A percentile compares a stretch with the other conserved stretches of the same genome.
Evolutionary conservation across 1,140 invertebrate genomes (phyloP).

Genomic region (Tetramorium parvispinum): DNA sequence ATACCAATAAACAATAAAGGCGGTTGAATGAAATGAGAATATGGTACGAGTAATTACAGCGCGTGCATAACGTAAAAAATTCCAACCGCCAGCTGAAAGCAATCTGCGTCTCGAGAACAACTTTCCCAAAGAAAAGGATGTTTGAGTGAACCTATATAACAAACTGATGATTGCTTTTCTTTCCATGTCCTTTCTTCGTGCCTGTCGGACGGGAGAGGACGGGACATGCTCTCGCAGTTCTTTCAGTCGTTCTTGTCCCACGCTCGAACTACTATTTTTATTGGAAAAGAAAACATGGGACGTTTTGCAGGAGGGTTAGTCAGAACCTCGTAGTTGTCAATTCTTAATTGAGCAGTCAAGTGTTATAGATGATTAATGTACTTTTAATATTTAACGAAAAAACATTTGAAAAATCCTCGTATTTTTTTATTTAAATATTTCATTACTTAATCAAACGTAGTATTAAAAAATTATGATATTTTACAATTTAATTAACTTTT

Average conservation of each 20-base stretch:
- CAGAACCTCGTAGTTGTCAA: not conserved
- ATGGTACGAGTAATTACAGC: slow-evolving; percentile 22
- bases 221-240: slow-evolving; percentile 21
- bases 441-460: not conserved
- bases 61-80: slow-evolving; percentile 5
- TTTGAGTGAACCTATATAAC: slow-evolving; percentile 40
- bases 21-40: not conserved
- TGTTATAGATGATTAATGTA: not conserved
- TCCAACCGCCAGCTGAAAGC: not conserved
- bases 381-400: not conserved
- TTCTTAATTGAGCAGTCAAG: slow-evolving; percentile 6
- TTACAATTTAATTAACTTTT: not conserved
- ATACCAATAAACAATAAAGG: not conserved
- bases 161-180: slow-evolving; percentile 55
- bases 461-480: not conserved
- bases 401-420: not conserved
- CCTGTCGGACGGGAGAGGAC: slow-evolving; percentile 12
- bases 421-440: not conserved
- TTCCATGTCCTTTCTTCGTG: slow-evolving; percentile 42
- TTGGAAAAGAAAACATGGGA: slow-evolving; percentile 15
- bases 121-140: slow-evolving; percentile 15
- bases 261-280: slow-evolving; percentile 38
- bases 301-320: not conserved
- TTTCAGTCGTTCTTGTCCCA: slow-evolving; percentile 36
- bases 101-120: slow-evolving; percentile 28